These are phyloP conservation scores for Podarcis siculus DNA, from an alignment of 2,797 vertebrate species.

Conservation along the genomic window DNA sequence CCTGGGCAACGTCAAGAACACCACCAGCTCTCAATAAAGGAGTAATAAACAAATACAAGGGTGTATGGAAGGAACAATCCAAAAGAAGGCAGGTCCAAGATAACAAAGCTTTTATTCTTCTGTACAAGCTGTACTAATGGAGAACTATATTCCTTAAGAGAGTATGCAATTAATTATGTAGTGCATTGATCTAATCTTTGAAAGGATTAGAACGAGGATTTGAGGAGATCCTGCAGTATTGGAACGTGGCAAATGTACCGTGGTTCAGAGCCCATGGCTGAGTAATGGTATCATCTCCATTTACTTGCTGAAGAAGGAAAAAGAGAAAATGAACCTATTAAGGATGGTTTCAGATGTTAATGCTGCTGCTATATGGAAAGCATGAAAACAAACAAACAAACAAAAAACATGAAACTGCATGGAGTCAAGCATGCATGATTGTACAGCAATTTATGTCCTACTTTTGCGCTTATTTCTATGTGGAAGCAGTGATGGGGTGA, in stretches of 20 bases:
- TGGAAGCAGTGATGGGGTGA: neutral
- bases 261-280: slow-evolving; percentile 16
- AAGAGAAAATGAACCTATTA: neutral
- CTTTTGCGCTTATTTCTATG: neutral
- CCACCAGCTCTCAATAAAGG: slow-evolving; percentile 25
- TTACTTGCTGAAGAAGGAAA: slow-evolving; percentile 8
- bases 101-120: slow-evolving; percentile 35
- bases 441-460: no score
- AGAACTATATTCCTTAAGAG: slow-evolving; percentile 52
- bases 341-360: neutral
- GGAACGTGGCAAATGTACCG: slow-evolving; percentile 18
- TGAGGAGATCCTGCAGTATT: slow-evolving; percentile 35
- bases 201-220: slow-evolving; percentile 42
- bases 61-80: slow-evolving; percentile 52
- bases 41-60: slow-evolving; percentile 43
- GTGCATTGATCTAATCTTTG: slow-evolving; percentile 62
- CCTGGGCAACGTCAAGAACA: slow-evolving; percentile 51
- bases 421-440: no score
- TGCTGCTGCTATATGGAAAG: neutral
- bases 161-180: slow-evolving; percentile 63
- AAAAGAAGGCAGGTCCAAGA: slow-evolving; percentile 2
- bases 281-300: slow-evolving; percentile 23
- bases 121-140: slow-evolving; percentile 43
- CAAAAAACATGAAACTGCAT: no score
- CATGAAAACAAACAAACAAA: no score